Percentiles rank a stretch among this genome's conserved stretches.
Conservation (phyloP, 2,797 vertebrate species). For the Podargus strigoides region DNA sequence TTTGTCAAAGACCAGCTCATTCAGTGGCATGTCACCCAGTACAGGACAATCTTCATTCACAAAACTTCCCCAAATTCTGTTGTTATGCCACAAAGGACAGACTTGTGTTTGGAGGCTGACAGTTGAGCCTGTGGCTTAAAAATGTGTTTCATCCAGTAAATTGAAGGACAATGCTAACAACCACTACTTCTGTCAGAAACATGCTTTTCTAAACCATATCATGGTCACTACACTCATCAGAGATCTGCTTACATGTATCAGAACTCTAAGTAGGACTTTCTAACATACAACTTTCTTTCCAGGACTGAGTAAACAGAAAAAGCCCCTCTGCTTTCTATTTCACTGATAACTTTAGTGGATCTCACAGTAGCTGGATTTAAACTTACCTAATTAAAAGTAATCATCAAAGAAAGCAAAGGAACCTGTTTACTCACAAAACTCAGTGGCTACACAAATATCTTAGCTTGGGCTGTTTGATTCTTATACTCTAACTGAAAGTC, state of each 20-base stretch:
- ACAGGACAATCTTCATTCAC: not conserved
- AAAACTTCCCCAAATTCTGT: not conserved
- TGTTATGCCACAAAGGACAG: rapidly evolving
- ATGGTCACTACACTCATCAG: not conserved
- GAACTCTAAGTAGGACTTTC: not conserved
- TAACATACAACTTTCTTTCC: not conserved
- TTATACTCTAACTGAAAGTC: not conserved
- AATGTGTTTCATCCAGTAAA: not conserved
- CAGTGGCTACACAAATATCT: not conserved
- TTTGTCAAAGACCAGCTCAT: not conserved
- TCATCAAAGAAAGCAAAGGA: not conserved
- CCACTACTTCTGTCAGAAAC: not conserved
- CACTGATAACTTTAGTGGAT: not conserved
- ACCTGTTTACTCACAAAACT: not conserved
- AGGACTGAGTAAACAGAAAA: not conserved
- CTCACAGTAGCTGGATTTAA: not conserved
- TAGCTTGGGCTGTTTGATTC: not conserved
- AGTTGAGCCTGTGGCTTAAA: not conserved
- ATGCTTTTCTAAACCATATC: not conserved
- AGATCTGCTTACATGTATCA: not conserved
- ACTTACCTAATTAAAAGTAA: not conserved
- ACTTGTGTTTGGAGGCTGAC: not conserved
- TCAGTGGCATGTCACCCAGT: not conserved
- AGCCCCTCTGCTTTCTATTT: not conserved
- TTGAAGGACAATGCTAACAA: not conserved